Evolutionary conservation across 2,113 vertebrate species (phyloP), one percentile per base, ranked within the genome.

Genomic region (Calyptommatus sinebrachiatus): DNA sequence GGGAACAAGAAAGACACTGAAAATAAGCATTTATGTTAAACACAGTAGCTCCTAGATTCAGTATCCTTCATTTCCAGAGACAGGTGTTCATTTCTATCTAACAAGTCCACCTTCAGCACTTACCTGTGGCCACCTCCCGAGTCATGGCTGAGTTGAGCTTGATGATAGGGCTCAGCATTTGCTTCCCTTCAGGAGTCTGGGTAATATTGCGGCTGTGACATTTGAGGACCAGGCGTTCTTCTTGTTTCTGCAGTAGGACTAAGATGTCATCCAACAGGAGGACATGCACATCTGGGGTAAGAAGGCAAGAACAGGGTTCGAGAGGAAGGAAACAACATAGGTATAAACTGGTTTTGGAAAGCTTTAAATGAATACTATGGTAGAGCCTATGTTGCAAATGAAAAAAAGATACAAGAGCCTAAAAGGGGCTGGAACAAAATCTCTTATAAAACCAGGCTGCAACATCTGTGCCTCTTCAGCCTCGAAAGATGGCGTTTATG

Each of bases 141-240:
- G 96, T 95, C 89, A 98, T 97, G 83, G 95, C 96, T 0, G 96
- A 96, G 74, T 95, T 94, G 81, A 98, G 95, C 78, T 95, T 96
- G 83, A 98, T 96, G 84, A 98, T 95, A 0, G 97, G 97, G 86
- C 96, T 97, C 76, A 97, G 92, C 96, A 97, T 97, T 88, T 96
- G 96, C 90, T 97, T 98, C 87, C 96, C 95, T 0, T 97, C 97
- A 0, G 96, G 96, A 0, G 91, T 83, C 0, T 94, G 93, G 0
- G 94, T 94, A 84, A 90, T 94, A 1, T 95, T 97, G 83, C 97
- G 96, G 88, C 96, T 97, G 78, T 98, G 97, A 1, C 96, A 97
- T 85, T 97, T 97, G 31, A 98, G 92, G 63, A 97, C 92, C 94
- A 98, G 93, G 86, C 94, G 95, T 70, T 98, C 97, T 0, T 98